phyloP scores from a whole-genome alignment of 2,888 invertebrate species.

The Hipparchia sbordonii region DNA sequence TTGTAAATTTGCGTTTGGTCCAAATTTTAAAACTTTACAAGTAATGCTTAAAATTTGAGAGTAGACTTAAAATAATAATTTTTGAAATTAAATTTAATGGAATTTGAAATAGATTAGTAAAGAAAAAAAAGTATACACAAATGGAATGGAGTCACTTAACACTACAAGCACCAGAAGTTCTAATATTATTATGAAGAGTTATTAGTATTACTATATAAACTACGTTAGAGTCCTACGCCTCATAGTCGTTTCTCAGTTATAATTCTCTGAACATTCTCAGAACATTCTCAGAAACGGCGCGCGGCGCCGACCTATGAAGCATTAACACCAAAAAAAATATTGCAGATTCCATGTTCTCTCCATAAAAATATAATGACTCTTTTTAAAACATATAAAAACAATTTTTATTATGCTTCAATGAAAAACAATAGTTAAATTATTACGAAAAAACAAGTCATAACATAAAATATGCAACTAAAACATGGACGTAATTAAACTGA shows the following conservation, averaged over 20 bases:
- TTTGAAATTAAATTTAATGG: slow-evolving; percentile 18
- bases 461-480: slow-evolving; percentile 80
- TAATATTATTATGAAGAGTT: slow-evolving; percentile 18
- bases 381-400: slow-evolving; percentile 52
- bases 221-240: slow-evolving; percentile 26
- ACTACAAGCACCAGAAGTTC: slow-evolving; percentile 79
- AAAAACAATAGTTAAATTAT: slow-evolving; percentile 72
- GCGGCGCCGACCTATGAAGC: slow-evolving; percentile 15
- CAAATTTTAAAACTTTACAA: slow-evolving; percentile 6
- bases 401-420: slow-evolving; percentile 74
- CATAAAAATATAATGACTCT: slow-evolving; percentile 62
- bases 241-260: slow-evolving; percentile 4
- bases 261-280: not conserved
- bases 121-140: slow-evolving; percentile 58
- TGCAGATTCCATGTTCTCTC: slow-evolving; percentile 78
- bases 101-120: slow-evolving; percentile 38
- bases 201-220: slow-evolving; percentile 35
- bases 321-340: slow-evolving; percentile 60
- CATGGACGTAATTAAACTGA: slow-evolving; percentile 78
- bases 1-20: not conserved
- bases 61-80: slow-evolving; percentile 5
- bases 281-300: not conserved
- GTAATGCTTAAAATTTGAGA: slow-evolving; percentile 4
- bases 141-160: slow-evolving; percentile 77
- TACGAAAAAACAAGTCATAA: slow-evolving; percentile 78